Base-by-base conservation (phyloP, 1,140 invertebrate genomes). In the Lepidurus apus region DNA sequence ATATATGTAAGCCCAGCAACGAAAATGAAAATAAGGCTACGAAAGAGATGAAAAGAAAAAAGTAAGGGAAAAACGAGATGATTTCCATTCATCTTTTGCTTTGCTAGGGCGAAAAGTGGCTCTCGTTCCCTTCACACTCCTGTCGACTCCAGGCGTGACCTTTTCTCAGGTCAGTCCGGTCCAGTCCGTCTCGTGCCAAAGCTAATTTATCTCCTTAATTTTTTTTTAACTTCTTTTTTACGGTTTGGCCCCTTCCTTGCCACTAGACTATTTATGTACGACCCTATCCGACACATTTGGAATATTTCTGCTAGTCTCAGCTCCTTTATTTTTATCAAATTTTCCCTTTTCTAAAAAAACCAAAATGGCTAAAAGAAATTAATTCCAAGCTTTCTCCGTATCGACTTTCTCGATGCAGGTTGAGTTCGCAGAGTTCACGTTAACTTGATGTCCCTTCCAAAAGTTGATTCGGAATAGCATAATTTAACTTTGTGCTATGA, bases 41-140 rank as follows among this genome's bases (percentile, higher is more conserved):
- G 53, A 7, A 13, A 13, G 17, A 17, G 53, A 9, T 65, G 8
- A 65, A 65, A 65, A 65, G 21, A 21, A 65, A 65, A 65, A 65
- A 65, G 53, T 21, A 65, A n/a, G 21, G 21, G 21, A 65, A 65
- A 21, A n/a, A 11, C 53, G 53, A 65, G 53, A 21, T 65, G 53
- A 65, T 65, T 65, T 65, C 53, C 53, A 65, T 65, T 65, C 53
- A 65, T 65, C 53, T 65, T 65, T 65, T 65, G 53, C 53, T 21
- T 65, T 65, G 17, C 53, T 17, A 65, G 53, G 21, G 53, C 13
- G 53, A 65, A 65, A 65, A 65, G 53, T 65, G 53, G 53, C 53
- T 65, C 53, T 65, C 53, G 53, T n/a, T 13, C 53, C 17, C 53
- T 17, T 65, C 53, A 17, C 21, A 65, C 53, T 7, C 53, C 53